Evolutionary conservation across 2,113 vertebrate species (phyloP).

Genomic region (Dendrocopos noguchii): DNA sequence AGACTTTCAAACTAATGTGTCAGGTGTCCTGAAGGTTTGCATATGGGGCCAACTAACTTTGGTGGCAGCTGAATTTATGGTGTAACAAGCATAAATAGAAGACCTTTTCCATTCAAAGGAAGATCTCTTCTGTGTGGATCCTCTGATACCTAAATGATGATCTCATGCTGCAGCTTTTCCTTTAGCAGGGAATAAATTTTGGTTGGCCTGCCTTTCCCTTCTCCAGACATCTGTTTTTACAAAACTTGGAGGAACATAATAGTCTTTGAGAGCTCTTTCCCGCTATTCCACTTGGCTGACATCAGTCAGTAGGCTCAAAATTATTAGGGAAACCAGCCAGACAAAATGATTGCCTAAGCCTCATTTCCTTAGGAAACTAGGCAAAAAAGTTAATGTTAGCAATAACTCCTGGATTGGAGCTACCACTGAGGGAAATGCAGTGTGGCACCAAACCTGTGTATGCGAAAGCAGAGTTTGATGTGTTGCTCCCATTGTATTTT

Average conservation of each 20-base stretch:
- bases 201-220: neutral
- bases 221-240: neutral
- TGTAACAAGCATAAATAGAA: neutral
- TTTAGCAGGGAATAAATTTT: neutral
- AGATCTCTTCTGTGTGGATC: neutral
- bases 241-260: neutral
- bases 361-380: conserved; percentile 46
- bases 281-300: conserved; percentile 25
- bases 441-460: fast-evolving
- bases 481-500: neutral
- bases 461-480: neutral
- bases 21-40: neutral
- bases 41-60: neutral
- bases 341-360: conserved; percentile 39
- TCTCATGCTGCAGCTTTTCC: neutral
- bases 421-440: neutral
- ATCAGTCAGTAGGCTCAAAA: conserved; percentile 31
- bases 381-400: conserved; percentile 40
- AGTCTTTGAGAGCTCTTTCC: neutral
- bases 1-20: neutral
- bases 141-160: neutral
- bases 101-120: neutral
- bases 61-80: neutral
- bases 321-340: conserved; percentile 32
- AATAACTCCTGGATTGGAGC: neutral